Evolutionary conservation across 2,113 vertebrate species (phyloP), one percentile per base, ranked within the genome.

Genomic region (Lontra canadensis): DNA sequence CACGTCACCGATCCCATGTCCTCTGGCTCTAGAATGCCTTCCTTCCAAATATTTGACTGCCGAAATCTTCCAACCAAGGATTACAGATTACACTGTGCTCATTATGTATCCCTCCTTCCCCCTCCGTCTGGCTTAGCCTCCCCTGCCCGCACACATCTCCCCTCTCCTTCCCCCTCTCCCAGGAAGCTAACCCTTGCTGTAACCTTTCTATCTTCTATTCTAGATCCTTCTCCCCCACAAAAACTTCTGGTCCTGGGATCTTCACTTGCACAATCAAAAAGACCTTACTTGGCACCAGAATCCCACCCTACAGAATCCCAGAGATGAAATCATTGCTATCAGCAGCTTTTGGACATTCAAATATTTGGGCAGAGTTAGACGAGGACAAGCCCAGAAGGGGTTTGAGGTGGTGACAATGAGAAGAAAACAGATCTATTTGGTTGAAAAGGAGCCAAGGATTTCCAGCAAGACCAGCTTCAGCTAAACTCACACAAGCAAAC

Each of bases 391-490:
- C 67, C 74, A 55, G 73, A 88, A 42, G n/a, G n/a, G n/a, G n/a
- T n/a, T 67, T 76, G 81, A 90, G 81, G 61, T 44, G 57, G 13
- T 23, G 15, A 78, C 25, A 44, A 47, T 36, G 15, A 65, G 23
- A 29, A 67, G 92, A 57, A 78, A 47, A 10, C 55, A 55, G 90
- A 55, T 65, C 15, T 25, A 61, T 79, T 39, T 59, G 34, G 44
- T 42, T 82, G 78, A 83, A 96, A 20, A 91, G 26, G 9, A 94
- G 14, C 31, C 34, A 55, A 21, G 42, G 29, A 76, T 96, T 93
- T 88, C 44, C 79, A 96, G n/a, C 6, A 97, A 88, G 96, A 90
- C 34, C 4, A 49, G 73, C 13, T 95, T 91, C 69, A 92, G 63
- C 78, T 47, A 74, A 74, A 96, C 49, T 74, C 92, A 88, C 25